Evolutionary conservation across 2,113 vertebrate species (phyloP), one percentile per base, ranked within the genome.

Genomic region (Anguilla rostrata): DNA sequence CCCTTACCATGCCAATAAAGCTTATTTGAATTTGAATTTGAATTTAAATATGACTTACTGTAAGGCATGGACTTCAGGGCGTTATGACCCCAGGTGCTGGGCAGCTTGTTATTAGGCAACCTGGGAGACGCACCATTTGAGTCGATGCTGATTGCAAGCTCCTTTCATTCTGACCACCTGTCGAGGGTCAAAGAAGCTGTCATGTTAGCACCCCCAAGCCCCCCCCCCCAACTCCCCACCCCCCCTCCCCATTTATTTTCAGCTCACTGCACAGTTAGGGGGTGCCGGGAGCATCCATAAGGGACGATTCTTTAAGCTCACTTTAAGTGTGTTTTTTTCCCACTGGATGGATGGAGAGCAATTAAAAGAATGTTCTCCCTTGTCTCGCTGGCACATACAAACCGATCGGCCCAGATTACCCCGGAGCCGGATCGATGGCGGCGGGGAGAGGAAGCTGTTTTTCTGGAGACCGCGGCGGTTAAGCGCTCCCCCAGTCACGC

Each of bases 401-500:
- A 81, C 83, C 56, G 82, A 87, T 87, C 71, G 56, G 86, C 40
- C 53, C 83, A 84, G 82, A 87, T 87, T 84, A 87, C 82, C 60
- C 53, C 15, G 41, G 71, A 39, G 83, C 49, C 1, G 9, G 83
- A 81, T 87, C 86, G 85, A 53, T 86, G 71, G 26, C 85, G 79
- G 63, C 57, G n/a, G 40, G 5, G 79, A 78, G 84, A 88, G 90
- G 89, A 91, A 57, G 41, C 49, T 78, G 63, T 5, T 81, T 84
- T 81, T 78, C 82, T 78, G 34, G 60, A 66, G 29, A 49, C 40
- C 41, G 43, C 40, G 71, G 84, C 87, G 80, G 84, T 84, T 88
- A 88, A 89, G 83, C n/a, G 57, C 80, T 81, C 82, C 81, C 41
- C 88, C 79, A 83, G 86, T 87, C 83, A 81, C 80, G 86, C 71